phyloP scores from a whole-genome alignment of 2,888 invertebrate genomes.

The Eupeodes luniger region DNA sequence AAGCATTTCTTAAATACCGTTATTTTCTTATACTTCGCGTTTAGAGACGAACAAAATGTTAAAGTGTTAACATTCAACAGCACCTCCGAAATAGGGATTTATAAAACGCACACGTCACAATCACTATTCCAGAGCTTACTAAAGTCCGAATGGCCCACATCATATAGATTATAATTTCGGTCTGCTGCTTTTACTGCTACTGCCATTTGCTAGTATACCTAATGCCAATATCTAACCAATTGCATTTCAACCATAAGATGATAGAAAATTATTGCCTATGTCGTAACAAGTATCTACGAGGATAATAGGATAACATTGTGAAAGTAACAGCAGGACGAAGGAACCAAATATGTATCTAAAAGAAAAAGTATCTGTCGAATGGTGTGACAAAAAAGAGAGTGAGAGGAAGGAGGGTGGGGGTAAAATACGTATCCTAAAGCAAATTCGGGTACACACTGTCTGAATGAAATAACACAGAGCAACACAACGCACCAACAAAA shows the following conservation, averaged over 20 bases:
- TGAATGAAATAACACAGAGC: slow-evolving; percentile 55
- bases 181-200: neutral
- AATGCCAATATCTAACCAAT: slow-evolving; percentile 26
- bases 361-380: slow-evolving; percentile 38
- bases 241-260: slow-evolving; percentile 46
- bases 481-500: neutral
- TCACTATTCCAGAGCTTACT: slow-evolving; percentile 44
- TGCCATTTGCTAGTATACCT: neutral
- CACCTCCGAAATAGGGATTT: slow-evolving; percentile 43
- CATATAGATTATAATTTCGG: slow-evolving; percentile 22
- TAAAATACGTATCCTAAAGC: too few relatives aligned
- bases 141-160: neutral
- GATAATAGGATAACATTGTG: slow-evolving; percentile 14
- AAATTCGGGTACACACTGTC: slow-evolving; percentile 18
- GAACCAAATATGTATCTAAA: slow-evolving; percentile 14
- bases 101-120: slow-evolving; percentile 57
- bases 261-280: slow-evolving; percentile 55
- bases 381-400: neutral
- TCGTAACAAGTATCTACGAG: slow-evolving; percentile 61
- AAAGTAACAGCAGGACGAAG: slow-evolving; percentile 38
- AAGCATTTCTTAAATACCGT: neutral
- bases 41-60: slow-evolving; percentile 40
- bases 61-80: slow-evolving; percentile 69
- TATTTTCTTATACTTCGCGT: neutral
- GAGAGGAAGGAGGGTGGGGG: neutral